Conservation (phyloP, 2,888 invertebrate species). For the Acronicta psi region DNA sequence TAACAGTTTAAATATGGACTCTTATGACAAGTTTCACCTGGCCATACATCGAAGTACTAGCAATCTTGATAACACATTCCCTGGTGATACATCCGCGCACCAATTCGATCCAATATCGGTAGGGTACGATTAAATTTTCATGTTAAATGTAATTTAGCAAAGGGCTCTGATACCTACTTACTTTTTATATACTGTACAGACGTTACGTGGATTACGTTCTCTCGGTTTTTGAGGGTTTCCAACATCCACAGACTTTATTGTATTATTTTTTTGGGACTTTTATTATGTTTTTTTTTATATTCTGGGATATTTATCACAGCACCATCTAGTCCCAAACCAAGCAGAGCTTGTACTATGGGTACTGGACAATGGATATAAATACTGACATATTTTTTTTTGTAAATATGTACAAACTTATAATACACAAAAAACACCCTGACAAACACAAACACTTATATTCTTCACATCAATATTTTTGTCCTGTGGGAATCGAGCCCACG, state of each 20-base stretch:
- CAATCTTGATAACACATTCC: constrained; percentile 51
- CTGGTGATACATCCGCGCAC: constrained; percentile 24
- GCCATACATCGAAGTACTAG: constrained; percentile 14
- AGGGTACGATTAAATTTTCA: constrained; percentile 56
- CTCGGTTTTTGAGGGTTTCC: not conserved
- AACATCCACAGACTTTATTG: not conserved
- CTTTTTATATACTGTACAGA: not conserved
- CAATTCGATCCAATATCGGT: constrained; percentile 38
- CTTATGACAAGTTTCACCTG: constrained; percentile 6
- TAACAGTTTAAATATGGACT: not conserved
- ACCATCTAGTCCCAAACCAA: too few relatives aligned
- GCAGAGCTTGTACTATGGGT: too few relatives aligned
- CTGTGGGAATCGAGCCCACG: too few relatives aligned
- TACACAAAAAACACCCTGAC: too few relatives aligned
- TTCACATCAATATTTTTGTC: too few relatives aligned
- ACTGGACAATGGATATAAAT: too few relatives aligned
- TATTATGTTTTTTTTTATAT: too few relatives aligned
- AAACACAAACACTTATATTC: too few relatives aligned
- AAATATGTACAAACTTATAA: too few relatives aligned
- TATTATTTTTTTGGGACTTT: too few relatives aligned
- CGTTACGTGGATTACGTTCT: not conserved
- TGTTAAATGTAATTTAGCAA: constrained; percentile 47
- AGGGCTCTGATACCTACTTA: constrained; percentile 19
- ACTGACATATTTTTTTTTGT: too few relatives aligned
- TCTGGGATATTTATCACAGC: too few relatives aligned